Conservation (phyloP, 2,888 invertebrate species). For the Eupithecia inturbata region DNA sequence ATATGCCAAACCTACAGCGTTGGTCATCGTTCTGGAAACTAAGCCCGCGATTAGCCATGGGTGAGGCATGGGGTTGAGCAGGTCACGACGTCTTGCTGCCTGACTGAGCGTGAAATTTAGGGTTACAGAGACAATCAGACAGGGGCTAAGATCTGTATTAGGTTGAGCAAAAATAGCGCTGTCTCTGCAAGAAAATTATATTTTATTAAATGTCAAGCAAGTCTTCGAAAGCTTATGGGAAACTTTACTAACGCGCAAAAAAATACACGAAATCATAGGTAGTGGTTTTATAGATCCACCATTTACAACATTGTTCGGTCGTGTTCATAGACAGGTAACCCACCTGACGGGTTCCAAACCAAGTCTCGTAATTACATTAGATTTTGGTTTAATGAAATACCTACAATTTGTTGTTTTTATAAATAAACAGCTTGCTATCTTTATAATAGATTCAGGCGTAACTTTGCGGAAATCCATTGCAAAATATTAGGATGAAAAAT, state of each 20-base stretch:
- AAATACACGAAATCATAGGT: neutral
- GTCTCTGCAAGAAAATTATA: neutral
- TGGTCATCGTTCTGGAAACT: constrained; percentile 63
- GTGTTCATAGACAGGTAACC: too few relatives aligned
- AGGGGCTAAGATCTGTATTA: constrained; percentile 11
- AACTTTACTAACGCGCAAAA: neutral
- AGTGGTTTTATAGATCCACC: too few relatives aligned
- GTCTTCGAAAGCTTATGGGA: neutral
- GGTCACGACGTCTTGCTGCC: constrained; percentile 32
- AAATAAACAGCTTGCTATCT: too few relatives aligned
- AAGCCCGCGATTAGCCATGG: constrained; percentile 46
- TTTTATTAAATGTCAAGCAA: neutral
- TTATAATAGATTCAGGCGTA: too few relatives aligned
- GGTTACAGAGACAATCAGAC: constrained; percentile 11
- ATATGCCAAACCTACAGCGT: constrained; percentile 51
- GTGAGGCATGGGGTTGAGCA: constrained; percentile 37
- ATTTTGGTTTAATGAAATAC: too few relatives aligned
- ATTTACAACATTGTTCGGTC: too few relatives aligned
- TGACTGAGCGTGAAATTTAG: constrained; percentile 30
- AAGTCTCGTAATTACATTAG: too few relatives aligned
- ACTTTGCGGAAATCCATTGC: too few relatives aligned
- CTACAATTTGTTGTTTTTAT: too few relatives aligned
- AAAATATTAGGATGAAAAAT: too few relatives aligned
- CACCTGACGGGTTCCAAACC: too few relatives aligned
- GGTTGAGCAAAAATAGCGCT: constrained; percentile 12